These are phyloP conservation scores for Elephantulus edwardii DNA, from an alignment of 2,113 vertebrate genomes.

Conservation along the genomic window DNA sequence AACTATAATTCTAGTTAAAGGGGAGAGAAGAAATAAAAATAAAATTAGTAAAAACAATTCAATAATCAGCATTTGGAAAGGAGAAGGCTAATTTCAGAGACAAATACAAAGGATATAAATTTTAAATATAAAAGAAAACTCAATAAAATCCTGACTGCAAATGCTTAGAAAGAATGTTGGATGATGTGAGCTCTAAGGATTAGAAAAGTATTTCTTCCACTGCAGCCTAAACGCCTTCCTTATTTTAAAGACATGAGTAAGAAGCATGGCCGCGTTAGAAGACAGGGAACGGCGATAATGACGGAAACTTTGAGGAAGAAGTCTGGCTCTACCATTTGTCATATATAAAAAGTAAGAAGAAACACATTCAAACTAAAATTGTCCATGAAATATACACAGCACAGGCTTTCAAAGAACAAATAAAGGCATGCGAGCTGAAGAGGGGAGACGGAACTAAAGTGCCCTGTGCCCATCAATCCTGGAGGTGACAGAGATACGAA, in stretches of 20 bases:
- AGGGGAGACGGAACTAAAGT: constrained; percentile 8
- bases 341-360: constrained; percentile 33
- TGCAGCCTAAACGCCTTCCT: constrained; percentile 38
- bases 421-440: constrained; percentile 31
- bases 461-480: constrained; percentile 28
- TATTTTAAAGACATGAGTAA: constrained; percentile 39
- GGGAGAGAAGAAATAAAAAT: constrained; percentile 3
- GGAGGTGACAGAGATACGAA: constrained; percentile 41
- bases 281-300: neutral
- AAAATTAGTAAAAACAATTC: neutral
- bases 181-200: neutral
- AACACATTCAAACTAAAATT: constrained; percentile 36
- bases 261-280: constrained; percentile 36
- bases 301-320: constrained; percentile 47
- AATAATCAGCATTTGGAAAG: neutral
- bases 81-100: constrained; percentile 37
- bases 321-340: constrained; percentile 47
- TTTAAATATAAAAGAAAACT: constrained; percentile 22
- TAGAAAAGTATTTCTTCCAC: constrained; percentile 26
- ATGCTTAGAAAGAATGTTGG: neutral
- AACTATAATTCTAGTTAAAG: neutral
- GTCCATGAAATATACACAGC: constrained; percentile 38
- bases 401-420: constrained; percentile 60
- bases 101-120: constrained; percentile 3
- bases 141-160: neutral